phyloP scores from a whole-genome alignment of 2,797 vertebrate species.

The Propithecus deckenii region DNA sequence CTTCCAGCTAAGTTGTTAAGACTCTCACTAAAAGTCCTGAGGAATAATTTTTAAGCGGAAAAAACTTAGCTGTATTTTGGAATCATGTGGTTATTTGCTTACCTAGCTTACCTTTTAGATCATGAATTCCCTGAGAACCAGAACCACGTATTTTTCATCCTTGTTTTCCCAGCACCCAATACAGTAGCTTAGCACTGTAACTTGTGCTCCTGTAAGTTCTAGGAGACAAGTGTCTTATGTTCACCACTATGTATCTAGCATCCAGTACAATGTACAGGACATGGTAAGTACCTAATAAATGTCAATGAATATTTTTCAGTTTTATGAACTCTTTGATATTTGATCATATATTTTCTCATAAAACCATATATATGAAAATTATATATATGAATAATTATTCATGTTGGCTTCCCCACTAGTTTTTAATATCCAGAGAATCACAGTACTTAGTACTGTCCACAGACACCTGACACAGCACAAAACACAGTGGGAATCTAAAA shows the following conservation, averaged over 20 bases:
- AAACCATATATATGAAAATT: not conserved
- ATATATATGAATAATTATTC: not conserved
- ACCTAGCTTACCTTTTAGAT: not conserved
- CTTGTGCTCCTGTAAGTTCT: not conserved
- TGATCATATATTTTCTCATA: not conserved
- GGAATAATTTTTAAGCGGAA: not conserved
- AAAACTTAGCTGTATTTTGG: not conserved
- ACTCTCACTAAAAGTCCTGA: not conserved
- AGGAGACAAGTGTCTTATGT: not conserved
- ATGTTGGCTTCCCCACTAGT: not conserved
- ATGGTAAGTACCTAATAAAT: not conserved
- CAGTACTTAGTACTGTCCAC: not conserved
- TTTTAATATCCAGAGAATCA: conserved; percentile 6
- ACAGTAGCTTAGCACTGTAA: not conserved
- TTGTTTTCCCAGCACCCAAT: not conserved
- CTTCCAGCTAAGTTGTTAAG: not conserved
- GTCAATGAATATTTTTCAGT: conserved; percentile 4
- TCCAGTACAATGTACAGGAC: not conserved
- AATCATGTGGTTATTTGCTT: not conserved
- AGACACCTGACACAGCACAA: not conserved
- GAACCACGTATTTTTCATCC: not conserved
- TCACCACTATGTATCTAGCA: not conserved
- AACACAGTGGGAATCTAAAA: not conserved
- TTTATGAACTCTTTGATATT: conserved; percentile 5
- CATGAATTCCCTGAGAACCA: not conserved